Percentiles rank a stretch among this genome's conserved stretches.
Evolutionary conservation across 1,140 invertebrate species (phyloP).

Genomic region (Drosophila lini): DNA sequence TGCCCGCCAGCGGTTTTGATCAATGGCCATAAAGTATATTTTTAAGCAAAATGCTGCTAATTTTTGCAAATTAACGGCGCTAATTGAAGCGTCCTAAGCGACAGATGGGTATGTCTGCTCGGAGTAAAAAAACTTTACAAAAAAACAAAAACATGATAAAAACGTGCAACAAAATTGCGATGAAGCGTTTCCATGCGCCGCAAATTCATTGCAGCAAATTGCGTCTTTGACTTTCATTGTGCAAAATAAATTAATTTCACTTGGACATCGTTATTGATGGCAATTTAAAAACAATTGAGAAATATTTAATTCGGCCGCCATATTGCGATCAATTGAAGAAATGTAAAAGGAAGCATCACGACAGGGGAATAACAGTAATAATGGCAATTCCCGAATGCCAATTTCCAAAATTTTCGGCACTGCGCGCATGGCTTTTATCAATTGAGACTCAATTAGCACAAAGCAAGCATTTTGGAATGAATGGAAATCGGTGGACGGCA

Average conservation of each 20-base stretch:
- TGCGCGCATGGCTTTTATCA: conserved; percentile 55
- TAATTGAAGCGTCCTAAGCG: conserved; percentile 55
- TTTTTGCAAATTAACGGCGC: conserved; percentile 62
- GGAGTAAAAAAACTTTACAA: too few species aligned
- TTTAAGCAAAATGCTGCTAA: conserved; percentile 56
- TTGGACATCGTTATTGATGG: conserved; percentile 78
- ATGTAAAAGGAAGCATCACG: conserved; percentile 42
- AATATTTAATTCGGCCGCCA: conserved; percentile 62
- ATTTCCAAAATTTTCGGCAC: conserved; percentile 39
- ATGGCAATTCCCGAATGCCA: conserved; percentile 19
- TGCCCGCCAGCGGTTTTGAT: conserved; percentile 24
- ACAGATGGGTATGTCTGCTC: conserved; percentile 40
- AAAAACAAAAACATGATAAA: conserved; percentile 1
- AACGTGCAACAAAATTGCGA: conserved; percentile 33
- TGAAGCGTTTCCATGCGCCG: conserved; percentile 28
- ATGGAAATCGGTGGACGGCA: conserved; percentile 15
- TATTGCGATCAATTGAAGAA: conserved; percentile 70
- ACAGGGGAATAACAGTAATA: conserved; percentile 23
- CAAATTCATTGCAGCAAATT: conserved; percentile 58
- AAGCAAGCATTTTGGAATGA: conserved; percentile 1
- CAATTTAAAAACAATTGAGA: conserved; percentile 81
- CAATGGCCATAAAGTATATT: conserved; percentile 59
- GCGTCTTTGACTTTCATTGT: conserved; percentile 75
- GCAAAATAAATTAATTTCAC: conserved; percentile 82
- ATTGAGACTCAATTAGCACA: conserved; percentile 52